These are phyloP conservation scores for Podarcis cretensis DNA, from an alignment of 2,113 vertebrate genomes.

Conservation along the genomic window DNA sequence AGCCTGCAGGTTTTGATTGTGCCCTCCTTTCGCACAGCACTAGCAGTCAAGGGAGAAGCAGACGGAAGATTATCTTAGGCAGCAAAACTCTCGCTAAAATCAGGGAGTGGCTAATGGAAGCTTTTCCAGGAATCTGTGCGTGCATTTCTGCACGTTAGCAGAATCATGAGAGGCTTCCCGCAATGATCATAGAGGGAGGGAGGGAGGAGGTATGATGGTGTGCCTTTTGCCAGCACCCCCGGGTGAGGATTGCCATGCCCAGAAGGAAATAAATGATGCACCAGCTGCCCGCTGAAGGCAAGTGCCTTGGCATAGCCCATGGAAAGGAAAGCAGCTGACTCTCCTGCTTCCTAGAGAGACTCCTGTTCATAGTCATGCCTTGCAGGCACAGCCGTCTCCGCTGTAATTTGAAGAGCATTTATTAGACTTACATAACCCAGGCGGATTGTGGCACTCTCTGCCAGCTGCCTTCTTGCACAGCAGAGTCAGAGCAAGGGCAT, in stretches of 20 bases:
- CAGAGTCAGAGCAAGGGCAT: background rate
- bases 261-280: background rate
- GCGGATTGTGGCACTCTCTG: background rate
- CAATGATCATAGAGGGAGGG: background rate
- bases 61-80: background rate
- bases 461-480: background rate
- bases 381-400: background rate
- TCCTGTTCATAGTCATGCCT: background rate
- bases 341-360: background rate
- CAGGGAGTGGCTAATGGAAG: background rate
- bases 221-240: background rate
- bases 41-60: background rate
- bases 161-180: background rate
- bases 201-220: background rate
- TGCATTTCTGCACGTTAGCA: slow-evolving; percentile 23
- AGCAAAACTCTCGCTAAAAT: no score
- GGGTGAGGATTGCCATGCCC: background rate
- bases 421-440: background rate
- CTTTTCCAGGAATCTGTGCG: background rate
- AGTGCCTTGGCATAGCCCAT: background rate
- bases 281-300: background rate
- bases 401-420: background rate
- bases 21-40: background rate
- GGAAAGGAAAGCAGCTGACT: background rate
- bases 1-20: background rate